Conservation (phyloP, 2,113 vertebrate species). For the Pelecanus crispus region DNA sequence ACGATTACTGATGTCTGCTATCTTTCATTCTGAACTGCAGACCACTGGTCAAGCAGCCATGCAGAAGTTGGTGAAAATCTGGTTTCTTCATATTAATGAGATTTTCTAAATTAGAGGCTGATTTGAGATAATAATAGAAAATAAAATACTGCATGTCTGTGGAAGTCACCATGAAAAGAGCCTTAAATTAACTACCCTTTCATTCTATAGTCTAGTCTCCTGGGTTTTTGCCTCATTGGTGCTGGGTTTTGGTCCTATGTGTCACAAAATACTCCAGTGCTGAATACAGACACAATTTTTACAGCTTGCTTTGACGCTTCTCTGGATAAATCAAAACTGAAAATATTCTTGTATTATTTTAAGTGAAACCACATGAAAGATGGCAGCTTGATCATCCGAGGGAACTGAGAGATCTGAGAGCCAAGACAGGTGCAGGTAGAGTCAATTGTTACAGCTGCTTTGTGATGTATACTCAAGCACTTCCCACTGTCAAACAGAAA, state of each 20-base stretch:
- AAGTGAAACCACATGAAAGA: not conserved
- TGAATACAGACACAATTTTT: not conserved
- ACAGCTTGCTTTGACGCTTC: not conserved
- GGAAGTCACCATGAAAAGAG: not conserved
- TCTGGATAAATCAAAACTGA: not conserved
- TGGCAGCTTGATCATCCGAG: not conserved
- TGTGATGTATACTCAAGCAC: not conserved
- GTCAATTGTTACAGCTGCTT: slow-evolving; percentile 2
- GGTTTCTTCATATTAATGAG: not conserved
- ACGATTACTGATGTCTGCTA: not conserved
- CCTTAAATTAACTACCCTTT: not conserved
- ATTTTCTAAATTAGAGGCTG: not conserved
- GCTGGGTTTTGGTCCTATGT: not conserved
- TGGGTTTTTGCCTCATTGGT: not conserved
- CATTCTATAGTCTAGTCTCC: not conserved
- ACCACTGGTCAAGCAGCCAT: not conserved
- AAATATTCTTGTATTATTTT: not conserved
- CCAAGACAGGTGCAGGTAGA: not conserved
- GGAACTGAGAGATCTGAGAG: not conserved
- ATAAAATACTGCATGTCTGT: not conserved
- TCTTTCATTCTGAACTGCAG: not conserved
- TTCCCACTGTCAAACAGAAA: not conserved
- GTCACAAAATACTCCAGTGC: not conserved
- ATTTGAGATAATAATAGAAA: not conserved
- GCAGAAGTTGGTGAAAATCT: not conserved